phyloP scores from a whole-genome alignment of 2,888 invertebrate genomes.

The Hylaea fasciaria region DNA sequence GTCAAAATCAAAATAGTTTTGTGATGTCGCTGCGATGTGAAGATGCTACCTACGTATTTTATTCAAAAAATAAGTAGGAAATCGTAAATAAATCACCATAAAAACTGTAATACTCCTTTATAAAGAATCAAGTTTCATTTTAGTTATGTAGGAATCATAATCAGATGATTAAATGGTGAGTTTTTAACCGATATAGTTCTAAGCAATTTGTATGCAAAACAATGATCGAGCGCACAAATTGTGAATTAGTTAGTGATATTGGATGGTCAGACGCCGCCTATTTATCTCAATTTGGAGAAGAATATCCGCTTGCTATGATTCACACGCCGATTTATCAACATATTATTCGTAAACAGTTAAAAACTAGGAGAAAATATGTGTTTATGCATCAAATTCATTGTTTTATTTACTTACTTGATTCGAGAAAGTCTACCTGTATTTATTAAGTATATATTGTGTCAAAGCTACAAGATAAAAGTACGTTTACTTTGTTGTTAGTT shows the following conservation, averaged over 20 bases:
- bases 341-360: neutral
- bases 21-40: constrained; percentile 15
- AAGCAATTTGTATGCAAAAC: constrained; percentile 39
- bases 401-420: neutral
- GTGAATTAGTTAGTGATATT: constrained; percentile 31
- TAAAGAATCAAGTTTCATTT: constrained; percentile 9
- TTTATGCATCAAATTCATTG: neutral
- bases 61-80: constrained; percentile 16
- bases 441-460: no score
- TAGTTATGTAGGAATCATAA: constrained; percentile 24
- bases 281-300: constrained; percentile 36
- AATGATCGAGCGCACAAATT: constrained; percentile 12
- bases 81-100: constrained; percentile 5
- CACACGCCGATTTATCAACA: constrained; percentile 6
- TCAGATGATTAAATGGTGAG: constrained; percentile 34
- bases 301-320: constrained; percentile 11
- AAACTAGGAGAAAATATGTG: neutral
- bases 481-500: no score
- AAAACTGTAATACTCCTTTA: neutral
- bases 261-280: constrained; percentile 29
- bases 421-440: neutral
- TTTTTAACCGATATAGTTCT: constrained; percentile 22
- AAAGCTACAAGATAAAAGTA: no score
- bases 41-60: constrained; percentile 29
- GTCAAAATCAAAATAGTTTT: constrained; percentile 17